Conservation (phyloP, 1,140 invertebrate species). For the Hydropsyche tenuis region DNA sequence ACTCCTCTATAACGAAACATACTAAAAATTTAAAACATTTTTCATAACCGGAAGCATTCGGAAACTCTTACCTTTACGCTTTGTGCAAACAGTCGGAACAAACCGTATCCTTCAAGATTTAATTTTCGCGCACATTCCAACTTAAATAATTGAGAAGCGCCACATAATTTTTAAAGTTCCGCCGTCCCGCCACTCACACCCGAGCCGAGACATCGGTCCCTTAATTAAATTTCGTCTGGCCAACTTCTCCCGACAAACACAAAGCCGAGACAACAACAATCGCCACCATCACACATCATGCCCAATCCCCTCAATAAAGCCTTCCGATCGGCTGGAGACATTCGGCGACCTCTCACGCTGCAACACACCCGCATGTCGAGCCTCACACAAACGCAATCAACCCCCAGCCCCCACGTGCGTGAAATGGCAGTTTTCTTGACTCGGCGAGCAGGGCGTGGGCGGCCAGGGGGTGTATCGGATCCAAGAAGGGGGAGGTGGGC, state of each 20-base stretch:
- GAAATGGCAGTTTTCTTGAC: conserved; percentile 37
- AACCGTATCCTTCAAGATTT: too few relatives aligned
- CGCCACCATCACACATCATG: neutral
- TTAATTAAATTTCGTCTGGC: too few relatives aligned
- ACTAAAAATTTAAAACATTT: too few relatives aligned
- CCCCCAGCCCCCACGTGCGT: conserved; percentile 18
- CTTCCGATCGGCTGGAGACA: neutral
- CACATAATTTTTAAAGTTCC: too few relatives aligned
- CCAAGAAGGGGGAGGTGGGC: neutral
- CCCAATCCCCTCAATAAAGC: neutral
- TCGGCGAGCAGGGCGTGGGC: neutral
- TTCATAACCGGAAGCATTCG: too few relatives aligned
- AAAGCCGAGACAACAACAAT: neutral
- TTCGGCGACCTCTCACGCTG: neutral
- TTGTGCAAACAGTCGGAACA: too few relatives aligned
- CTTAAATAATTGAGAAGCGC: too few relatives aligned
- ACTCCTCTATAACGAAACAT: too few relatives aligned
- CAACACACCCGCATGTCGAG: conserved; percentile 14
- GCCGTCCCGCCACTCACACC: too few relatives aligned
- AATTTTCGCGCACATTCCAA: too few relatives aligned
- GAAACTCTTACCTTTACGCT: too few relatives aligned
- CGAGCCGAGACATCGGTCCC: too few relatives aligned
- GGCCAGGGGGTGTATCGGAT: neutral
- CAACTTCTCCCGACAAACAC: neutral
- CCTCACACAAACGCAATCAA: conserved; percentile 21